Percentiles rank a stretch among this genome's conserved stretches.
Evolutionary conservation across 2,888 invertebrate species (phyloP).

Genomic region (Fragum fragum): DNA sequence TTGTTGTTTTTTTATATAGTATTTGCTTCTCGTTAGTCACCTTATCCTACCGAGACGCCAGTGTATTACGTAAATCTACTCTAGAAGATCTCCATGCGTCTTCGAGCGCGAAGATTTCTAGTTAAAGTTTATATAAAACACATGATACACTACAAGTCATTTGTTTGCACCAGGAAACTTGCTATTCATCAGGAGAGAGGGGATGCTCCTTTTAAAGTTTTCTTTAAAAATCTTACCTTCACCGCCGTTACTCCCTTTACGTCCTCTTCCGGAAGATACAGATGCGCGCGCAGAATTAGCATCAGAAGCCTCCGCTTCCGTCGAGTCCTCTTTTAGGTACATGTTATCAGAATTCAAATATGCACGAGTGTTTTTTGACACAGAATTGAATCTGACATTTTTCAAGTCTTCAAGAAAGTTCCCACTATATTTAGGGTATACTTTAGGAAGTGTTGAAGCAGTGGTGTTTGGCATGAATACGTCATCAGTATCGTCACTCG

Average conservation of each 20-base stretch:
- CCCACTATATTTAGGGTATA: constrained; percentile 72
- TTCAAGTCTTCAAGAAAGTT: constrained; percentile 70
- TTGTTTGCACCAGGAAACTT: too few relatives aligned
- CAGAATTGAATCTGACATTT: constrained; percentile 71
- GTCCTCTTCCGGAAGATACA: constrained; percentile 52
- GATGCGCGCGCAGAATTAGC: constrained; percentile 33
- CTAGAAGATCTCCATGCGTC: too few relatives aligned
- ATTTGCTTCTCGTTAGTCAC: too few relatives aligned
- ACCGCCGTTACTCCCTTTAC: constrained; percentile 42
- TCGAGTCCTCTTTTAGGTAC: constrained; percentile 91
- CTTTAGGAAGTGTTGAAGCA: constrained; percentile 50
- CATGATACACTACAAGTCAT: too few relatives aligned
- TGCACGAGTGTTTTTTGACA: constrained; percentile 74
- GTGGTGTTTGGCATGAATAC: constrained; percentile 69
- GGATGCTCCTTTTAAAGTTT: too few relatives aligned
- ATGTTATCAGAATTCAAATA: constrained; percentile 74
- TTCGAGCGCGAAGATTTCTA: too few relatives aligned
- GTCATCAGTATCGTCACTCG: constrained; percentile 64
- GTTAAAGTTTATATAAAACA: too few relatives aligned
- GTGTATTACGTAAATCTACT: too few relatives aligned
- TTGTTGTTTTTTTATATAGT: too few relatives aligned
- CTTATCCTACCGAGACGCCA: too few relatives aligned
- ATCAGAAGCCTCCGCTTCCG: constrained; percentile 37
- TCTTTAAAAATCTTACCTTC: constrained; percentile 48
- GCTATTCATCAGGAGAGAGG: too few relatives aligned